phyloP scores from a whole-genome alignment of 2,888 invertebrate species.

The Phyllotreta cruciferae region DNA sequence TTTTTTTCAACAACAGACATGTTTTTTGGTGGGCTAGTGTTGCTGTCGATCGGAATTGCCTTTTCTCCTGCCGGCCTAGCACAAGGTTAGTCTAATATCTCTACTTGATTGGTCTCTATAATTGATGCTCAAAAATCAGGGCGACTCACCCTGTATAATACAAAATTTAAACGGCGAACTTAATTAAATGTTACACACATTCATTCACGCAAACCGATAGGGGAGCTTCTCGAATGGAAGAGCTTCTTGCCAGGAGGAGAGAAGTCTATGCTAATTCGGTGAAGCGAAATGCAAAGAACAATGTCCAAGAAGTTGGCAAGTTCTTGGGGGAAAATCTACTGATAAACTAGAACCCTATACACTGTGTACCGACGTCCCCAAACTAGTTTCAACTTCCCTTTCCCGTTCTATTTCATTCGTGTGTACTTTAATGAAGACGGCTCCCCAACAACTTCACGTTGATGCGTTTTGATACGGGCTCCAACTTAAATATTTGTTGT shows the following conservation, averaged over 20 bases:
- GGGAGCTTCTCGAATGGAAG: constrained; percentile 1
- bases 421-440: neutral
- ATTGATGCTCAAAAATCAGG: constrained; percentile 9
- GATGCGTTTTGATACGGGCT: no score
- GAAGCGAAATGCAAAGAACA: constrained; percentile 21
- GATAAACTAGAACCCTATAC: constrained; percentile 23
- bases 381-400: constrained; percentile 24
- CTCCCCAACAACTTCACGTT: no score
- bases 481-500: no score
- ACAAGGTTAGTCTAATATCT: constrained; percentile 24
- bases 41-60: constrained; percentile 22
- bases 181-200: constrained; percentile 5
- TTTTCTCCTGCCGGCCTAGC: constrained; percentile 17
- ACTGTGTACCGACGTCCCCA: neutral
- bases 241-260: no score
- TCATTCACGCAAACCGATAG: neutral
- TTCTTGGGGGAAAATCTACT: constrained; percentile 13
- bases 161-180: constrained; percentile 1
- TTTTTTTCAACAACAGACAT: constrained; percentile 23
- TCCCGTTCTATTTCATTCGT: constrained; percentile 7
- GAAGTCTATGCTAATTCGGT: constrained; percentile 21
- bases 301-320: constrained; percentile 25
- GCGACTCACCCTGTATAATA: neutral
- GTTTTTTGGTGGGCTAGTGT: constrained; percentile 17
- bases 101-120: neutral